These are phyloP conservation scores for Neodiprion virginianus DNA, from an alignment of 1,140 invertebrate genomes.

Conservation along the genomic window DNA sequence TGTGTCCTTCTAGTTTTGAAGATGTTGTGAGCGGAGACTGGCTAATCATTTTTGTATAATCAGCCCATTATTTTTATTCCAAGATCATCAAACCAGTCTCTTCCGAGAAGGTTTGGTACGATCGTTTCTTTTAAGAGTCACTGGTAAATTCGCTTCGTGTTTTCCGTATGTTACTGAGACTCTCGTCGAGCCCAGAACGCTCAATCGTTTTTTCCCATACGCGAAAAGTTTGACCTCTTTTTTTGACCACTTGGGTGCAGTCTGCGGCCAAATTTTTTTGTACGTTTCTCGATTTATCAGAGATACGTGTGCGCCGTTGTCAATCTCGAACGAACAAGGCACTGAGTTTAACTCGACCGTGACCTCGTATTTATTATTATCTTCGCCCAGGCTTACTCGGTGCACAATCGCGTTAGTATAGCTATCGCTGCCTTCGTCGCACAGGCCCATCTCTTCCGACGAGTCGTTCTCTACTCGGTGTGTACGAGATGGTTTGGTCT, in stretches of 20 bases:
- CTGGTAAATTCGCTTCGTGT: background rate
- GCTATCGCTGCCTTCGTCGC: background rate
- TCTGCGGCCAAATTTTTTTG: constrained; percentile 11
- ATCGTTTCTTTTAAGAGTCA: background rate
- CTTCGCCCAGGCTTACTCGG: background rate
- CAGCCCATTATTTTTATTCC: constrained; percentile 6
- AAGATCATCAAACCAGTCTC: constrained; percentile 2
- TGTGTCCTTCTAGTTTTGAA: background rate
- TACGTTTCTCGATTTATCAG: constrained; percentile 10
- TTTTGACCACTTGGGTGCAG: background rate
- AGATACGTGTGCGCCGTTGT: constrained; percentile 10
- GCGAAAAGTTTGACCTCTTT: background rate
- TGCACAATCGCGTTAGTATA: background rate
- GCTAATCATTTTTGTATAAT: constrained; percentile 4
- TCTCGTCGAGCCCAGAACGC: background rate
- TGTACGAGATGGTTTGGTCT: background rate
- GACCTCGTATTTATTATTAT: background rate
- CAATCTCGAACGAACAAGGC: background rate
- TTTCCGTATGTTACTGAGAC: background rate
- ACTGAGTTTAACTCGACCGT: background rate
- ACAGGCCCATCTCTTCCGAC: no score
- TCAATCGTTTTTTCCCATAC: constrained; percentile 5
- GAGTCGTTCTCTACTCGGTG: constrained; percentile 8
- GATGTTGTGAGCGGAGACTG: background rate
- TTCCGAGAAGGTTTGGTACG: constrained; percentile 10